phyloP scores from a whole-genome alignment of 2,888 invertebrate species.

The Cryptocheilus praepositus region DNA sequence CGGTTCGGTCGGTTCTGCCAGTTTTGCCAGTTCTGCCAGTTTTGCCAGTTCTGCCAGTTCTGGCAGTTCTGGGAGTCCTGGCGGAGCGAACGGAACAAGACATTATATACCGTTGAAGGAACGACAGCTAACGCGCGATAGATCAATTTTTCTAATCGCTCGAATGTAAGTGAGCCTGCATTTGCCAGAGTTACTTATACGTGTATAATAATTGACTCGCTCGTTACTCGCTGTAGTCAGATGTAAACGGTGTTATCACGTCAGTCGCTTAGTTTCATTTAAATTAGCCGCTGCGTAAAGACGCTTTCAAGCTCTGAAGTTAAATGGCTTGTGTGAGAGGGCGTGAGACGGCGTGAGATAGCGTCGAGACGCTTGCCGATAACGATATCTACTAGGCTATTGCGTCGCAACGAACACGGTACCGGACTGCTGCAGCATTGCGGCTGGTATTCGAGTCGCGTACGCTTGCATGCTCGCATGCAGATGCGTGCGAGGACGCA shows the following conservation, averaged over 20 bases:
- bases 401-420: background rate
- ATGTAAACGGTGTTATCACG: slow-evolving; percentile 37
- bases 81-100: no score
- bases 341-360: slow-evolving; percentile 22
- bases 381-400: slow-evolving; percentile 39
- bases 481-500: slow-evolving; percentile 1
- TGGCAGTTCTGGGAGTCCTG: no score
- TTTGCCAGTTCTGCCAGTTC: no score
- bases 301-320: slow-evolving; percentile 40
- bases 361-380: slow-evolving; percentile 31
- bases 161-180: background rate
- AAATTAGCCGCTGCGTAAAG: slow-evolving; percentile 52
- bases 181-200: slow-evolving; percentile 11
- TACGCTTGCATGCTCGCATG: slow-evolving; percentile 1
- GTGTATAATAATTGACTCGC: no score
- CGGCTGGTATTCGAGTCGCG: background rate
- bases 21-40: no score
- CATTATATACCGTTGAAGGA: no score
- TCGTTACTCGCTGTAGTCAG: slow-evolving; percentile 11
- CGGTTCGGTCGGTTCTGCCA: no score
- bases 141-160: no score
- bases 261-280: slow-evolving; percentile 46
- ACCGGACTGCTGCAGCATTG: no score
- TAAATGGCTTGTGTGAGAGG: no score
- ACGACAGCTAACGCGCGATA: no score